Conservation (phyloP, 2,113 vertebrate species). For the Oxyruncus cristatus region DNA sequence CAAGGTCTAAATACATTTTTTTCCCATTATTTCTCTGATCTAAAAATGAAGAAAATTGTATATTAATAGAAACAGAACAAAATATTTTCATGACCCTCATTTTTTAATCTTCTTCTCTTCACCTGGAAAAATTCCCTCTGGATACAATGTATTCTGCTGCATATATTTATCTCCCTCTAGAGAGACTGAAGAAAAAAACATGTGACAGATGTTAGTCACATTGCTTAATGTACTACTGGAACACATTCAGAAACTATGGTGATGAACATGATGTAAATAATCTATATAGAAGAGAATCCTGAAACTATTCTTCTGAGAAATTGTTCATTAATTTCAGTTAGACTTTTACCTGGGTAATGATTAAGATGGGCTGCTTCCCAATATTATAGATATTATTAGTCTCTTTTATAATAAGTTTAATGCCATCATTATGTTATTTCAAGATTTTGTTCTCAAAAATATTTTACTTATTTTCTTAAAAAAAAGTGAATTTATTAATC, state of each 20-base stretch:
- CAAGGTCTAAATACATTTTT: not conserved
- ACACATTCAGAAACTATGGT: constrained; percentile 32
- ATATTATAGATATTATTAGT: not conserved
- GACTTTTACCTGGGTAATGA: not conserved
- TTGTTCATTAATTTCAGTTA: constrained; percentile 7
- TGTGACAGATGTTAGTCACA: constrained; percentile 49
- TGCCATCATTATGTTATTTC: not conserved
- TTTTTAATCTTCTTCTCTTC: not conserved
- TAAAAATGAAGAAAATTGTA: not conserved
- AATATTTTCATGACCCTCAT: not conserved
- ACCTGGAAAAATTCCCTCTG: not conserved
- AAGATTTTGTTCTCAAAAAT: not conserved
- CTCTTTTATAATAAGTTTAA: not conserved
- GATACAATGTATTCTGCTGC: not conserved
- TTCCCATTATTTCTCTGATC: not conserved
- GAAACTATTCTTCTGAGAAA: not conserved
- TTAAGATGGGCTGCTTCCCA: not conserved
- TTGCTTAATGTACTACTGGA: constrained; percentile 35
- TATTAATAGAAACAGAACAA: not conserved
- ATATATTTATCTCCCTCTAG: constrained; percentile 6
- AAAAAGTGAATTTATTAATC: not conserved
- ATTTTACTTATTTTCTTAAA: not conserved
- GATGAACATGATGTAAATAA: constrained; percentile 45
- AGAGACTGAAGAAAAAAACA: not conserved
- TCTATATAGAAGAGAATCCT: not conserved